A percentile compares a stretch with the other conserved stretches of the same genome.
phyloP scores from a whole-genome alignment of 2,888 invertebrate genomes.

The Sesia apiformis region DNA sequence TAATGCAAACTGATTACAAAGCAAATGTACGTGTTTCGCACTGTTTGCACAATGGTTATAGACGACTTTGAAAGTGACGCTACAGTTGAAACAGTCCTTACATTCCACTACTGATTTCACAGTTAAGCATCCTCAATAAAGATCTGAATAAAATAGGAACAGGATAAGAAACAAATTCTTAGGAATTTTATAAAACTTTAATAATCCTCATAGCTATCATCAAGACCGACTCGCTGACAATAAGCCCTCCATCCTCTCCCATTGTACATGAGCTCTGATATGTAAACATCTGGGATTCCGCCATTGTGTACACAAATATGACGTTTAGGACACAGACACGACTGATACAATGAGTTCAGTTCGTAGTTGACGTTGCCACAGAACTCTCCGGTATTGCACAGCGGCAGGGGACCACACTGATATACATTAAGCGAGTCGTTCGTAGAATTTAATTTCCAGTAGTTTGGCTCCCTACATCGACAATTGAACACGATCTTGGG shows the following conservation, averaged over 20 bases:
- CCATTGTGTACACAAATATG: slow-evolving; percentile 75
- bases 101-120: no score
- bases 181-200: slow-evolving; percentile 1
- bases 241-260: slow-evolving; percentile 74
- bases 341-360: slow-evolving; percentile 75
- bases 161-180: no score
- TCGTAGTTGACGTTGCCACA: slow-evolving; percentile 78
- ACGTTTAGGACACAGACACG: slow-evolving; percentile 75
- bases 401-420: slow-evolving; percentile 61
- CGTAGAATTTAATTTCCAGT: slow-evolving; percentile 50
- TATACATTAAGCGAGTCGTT: slow-evolving; percentile 33
- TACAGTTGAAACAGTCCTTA: no score
- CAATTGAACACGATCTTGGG: slow-evolving; percentile 63
- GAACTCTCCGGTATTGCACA: slow-evolving; percentile 70
- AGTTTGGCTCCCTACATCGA: slow-evolving; percentile 61
- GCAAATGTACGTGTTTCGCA: no score
- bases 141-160: no score
- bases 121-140: no score
- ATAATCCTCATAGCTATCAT: slow-evolving; percentile 45
- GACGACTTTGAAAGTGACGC: no score
- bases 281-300: slow-evolving; percentile 47
- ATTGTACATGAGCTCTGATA: slow-evolving; percentile 72
- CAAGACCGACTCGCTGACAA: slow-evolving; percentile 52
- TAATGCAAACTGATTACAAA: no score
- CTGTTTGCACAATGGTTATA: no score